A percentile compares a stretch with the other conserved stretches of the same genome.
Evolutionary conservation across 2,888 invertebrate genomes (phyloP).

Genomic region (Drymonia ruficornis): DNA sequence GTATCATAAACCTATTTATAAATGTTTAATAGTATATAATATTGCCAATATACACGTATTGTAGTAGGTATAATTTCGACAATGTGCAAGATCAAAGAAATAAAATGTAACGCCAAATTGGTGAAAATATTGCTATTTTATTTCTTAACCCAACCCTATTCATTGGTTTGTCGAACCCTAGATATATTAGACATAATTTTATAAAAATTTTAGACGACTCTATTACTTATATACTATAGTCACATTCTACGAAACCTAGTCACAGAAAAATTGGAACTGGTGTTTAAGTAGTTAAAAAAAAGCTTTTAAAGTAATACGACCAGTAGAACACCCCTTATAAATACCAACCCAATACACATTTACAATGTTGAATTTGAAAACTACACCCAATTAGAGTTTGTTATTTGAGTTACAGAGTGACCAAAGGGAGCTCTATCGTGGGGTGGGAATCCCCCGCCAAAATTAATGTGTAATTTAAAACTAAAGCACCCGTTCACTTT

Average conservation of each 20-base stretch:
- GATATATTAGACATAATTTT: too few species aligned
- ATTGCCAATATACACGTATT: constrained; percentile 60
- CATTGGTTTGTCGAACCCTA: too few species aligned
- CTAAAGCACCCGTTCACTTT: too few species aligned
- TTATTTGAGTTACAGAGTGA: neutral
- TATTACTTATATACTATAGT: too few species aligned
- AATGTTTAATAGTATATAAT: constrained; percentile 49
- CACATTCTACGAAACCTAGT: too few species aligned
- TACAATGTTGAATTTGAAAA: neutral
- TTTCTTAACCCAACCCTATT: constrained; percentile 13
- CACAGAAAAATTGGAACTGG: too few species aligned
- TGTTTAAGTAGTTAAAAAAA: too few species aligned
- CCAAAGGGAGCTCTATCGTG: neutral
- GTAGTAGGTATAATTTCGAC: constrained; percentile 62
- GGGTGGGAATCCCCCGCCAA: too few species aligned
- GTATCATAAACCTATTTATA: constrained; percentile 47
- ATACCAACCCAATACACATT: neutral
- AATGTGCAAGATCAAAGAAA: constrained; percentile 68
- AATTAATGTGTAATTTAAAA: too few species aligned
- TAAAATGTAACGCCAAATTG: constrained; percentile 59
- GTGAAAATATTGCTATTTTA: constrained; percentile 52
- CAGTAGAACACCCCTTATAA: neutral
- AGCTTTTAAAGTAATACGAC: too few species aligned
- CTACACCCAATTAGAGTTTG: constrained; percentile 8
- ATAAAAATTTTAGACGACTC: too few species aligned